Evolutionary conservation across 2,797 vertebrate genomes (phyloP), one percentile per base, ranked within the genome.

Genomic region (Epinephelus coioides): DNA sequence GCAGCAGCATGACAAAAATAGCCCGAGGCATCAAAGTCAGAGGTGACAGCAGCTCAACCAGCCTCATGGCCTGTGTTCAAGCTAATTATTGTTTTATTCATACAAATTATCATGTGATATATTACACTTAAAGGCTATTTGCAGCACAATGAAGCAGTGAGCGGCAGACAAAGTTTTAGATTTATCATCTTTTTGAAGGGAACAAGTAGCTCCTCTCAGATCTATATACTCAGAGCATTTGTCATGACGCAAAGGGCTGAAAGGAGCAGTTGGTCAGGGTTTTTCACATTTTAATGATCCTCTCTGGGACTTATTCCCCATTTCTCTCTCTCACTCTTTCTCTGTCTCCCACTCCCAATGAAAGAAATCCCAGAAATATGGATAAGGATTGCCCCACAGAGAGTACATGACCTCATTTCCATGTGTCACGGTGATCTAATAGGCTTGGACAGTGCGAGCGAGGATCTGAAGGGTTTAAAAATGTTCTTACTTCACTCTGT

Each of bases 341-440:
- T 64, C 72, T 71, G 68, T 78, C 53, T 38, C 69, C 55, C 55
- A 30, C 70, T 69, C 73, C 83, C 40, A 43, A 43, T 61, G 62
- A 81, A 78, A 86, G 73, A 88, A 89, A 81, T 82, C 79, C 67
- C 87, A 89, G 77, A 83, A 80, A 87, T 90, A 85, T 87, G 77
- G 85, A 89, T 87, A 81, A 85, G 86, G 76, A 87, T 79, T 81
- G 69, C 61, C 85, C 87, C 79, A 63, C 78, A 61, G 90, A 90
- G 84, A 88, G 89, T 82, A 85, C 81, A 88, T 83, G 82, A 90
- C 90, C 93, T 90, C 78, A 85, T 95, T 94, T 94, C 86, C 81
- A 89, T 86, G 79, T 93, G 94, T 93, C 91, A 91, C 67, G 30
- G 69, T 72, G 86, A 89, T 91, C 82, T 93, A 94, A 94, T 85